Conservation (phyloP, 53 echinoderm and acorn worm genomes). For the Apostichopus leukothele region DNA sequence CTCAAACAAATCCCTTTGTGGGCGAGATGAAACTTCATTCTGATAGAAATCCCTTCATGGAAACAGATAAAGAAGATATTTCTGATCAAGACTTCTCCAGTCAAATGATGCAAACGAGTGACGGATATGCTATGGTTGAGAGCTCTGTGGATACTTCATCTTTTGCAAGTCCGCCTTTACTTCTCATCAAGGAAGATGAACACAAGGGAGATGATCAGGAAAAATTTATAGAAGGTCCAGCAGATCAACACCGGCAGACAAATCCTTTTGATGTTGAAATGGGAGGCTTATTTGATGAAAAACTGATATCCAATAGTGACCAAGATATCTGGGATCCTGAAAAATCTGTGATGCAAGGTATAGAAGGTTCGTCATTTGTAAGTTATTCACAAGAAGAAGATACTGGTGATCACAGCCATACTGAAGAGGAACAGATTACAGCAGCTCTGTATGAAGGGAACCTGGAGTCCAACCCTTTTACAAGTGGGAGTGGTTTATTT, state of each 20-base stretch:
- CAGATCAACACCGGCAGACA: background rate
- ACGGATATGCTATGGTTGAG: background rate
- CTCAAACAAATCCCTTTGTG: background rate
- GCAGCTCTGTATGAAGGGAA: background rate
- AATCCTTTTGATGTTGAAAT: background rate
- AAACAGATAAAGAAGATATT: background rate
- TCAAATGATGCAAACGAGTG: background rate
- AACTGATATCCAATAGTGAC: background rate
- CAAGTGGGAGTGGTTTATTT: constrained; percentile 1
- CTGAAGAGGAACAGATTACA: background rate
- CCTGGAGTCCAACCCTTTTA: background rate
- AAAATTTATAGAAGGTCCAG: background rate
- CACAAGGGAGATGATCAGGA: background rate
- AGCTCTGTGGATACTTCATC: background rate
- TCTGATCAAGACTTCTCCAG: background rate
- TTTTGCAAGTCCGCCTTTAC: background rate
- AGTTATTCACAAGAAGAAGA: background rate
- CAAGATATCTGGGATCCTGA: background rate
- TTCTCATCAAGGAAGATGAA: background rate
- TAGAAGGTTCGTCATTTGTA: background rate
- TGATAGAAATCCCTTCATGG: background rate
- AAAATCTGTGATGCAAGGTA: background rate
- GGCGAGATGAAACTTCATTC: background rate
- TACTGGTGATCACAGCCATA: constrained; percentile 9
- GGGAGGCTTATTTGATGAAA: background rate